phyloP scores from a whole-genome alignment of 2,797 vertebrate genomes.

The Protonibea diacanthus region DNA sequence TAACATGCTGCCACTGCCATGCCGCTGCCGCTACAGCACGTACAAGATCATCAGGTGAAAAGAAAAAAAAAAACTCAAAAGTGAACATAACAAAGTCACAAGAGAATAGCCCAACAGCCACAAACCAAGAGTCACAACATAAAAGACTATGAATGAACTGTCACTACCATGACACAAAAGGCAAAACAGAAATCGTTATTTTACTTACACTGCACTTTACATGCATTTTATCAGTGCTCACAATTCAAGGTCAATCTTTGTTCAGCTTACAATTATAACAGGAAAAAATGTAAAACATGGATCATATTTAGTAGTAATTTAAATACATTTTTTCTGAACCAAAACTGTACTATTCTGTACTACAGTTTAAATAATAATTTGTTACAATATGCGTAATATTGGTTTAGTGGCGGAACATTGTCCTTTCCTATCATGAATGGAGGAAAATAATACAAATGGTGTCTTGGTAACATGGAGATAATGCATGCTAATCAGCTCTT shows the following conservation, averaged over 20 bases:
- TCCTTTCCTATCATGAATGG: not conserved
- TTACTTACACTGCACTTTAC: too few species aligned
- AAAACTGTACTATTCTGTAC: not conserved
- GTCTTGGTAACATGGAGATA: not conserved
- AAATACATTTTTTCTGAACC: not conserved
- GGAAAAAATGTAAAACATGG: not conserved
- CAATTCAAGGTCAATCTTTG: not conserved
- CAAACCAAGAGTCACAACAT: too few species aligned
- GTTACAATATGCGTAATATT: not conserved
- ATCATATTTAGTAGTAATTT: not conserved
- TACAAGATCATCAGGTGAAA: too few species aligned
- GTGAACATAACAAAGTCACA: too few species aligned
- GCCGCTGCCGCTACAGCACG: too few species aligned
- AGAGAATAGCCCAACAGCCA: too few species aligned
- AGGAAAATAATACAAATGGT: not conserved
- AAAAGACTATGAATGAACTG: too few species aligned
- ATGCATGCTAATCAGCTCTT: not conserved
- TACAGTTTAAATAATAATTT: not conserved
- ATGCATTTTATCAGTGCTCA: not conserved
- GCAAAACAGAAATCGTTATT: too few species aligned
- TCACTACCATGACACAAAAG: too few species aligned
- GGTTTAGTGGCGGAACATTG: not conserved
- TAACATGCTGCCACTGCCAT: too few species aligned
- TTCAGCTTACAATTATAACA: not conserved
- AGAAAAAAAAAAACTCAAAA: too few species aligned